phyloP scores from a whole-genome alignment of 2,888 invertebrate species.

The Thysanoteuthis rhombus region DNA sequence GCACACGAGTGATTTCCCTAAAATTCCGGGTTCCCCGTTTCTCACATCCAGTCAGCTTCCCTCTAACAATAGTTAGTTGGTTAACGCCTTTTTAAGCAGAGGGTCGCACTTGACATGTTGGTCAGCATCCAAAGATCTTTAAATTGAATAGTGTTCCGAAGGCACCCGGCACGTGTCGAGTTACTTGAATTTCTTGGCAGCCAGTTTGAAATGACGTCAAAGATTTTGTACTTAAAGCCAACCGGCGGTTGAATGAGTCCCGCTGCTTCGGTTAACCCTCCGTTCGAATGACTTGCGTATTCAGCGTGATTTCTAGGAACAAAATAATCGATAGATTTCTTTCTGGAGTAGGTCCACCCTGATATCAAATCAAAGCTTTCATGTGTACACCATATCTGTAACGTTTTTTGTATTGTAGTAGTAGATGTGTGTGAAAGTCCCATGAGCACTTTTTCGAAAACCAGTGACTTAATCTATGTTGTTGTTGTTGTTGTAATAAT shows the following conservation, averaged over 20 bases:
- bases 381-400: background rate
- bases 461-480: too few relatives aligned
- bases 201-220: background rate
- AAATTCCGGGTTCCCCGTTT: background rate
- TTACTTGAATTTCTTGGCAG: background rate
- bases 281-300: background rate
- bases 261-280: background rate
- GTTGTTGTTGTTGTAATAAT: too few relatives aligned
- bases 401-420: too few relatives aligned
- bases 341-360: too few relatives aligned
- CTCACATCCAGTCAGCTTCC: background rate
- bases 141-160: background rate
- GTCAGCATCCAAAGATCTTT: background rate
- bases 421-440: too few relatives aligned
- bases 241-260: background rate
- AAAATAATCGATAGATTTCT: too few relatives aligned
- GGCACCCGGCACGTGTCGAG: background rate
- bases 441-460: too few relatives aligned
- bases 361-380: too few relatives aligned
- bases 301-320: too few relatives aligned
- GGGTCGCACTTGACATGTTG: background rate
- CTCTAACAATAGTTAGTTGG: background rate
- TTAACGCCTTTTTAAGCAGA: background rate
- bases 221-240: background rate
- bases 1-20: background rate